A percentile compares a stretch with the other conserved stretches of the same genome.
Evolutionary conservation across 2,888 invertebrate species (phyloP).

Genomic region (Andrena fulva): DNA sequence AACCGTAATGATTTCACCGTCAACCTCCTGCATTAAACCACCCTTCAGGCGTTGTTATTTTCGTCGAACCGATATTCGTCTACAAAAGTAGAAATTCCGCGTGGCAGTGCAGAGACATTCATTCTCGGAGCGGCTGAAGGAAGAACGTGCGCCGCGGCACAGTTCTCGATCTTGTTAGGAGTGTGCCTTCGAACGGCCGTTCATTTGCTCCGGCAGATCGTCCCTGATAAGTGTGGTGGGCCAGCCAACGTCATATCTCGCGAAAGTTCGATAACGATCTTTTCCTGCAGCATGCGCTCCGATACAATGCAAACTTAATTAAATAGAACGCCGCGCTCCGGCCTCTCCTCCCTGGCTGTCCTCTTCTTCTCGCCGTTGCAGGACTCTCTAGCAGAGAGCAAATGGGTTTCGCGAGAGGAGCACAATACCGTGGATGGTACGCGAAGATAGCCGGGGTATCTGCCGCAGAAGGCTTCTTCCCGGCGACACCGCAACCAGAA

Average conservation of each 20-base stretch:
- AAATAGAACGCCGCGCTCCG: conserved; percentile 74
- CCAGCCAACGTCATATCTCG: conserved; percentile 77
- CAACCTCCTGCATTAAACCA: not conserved
- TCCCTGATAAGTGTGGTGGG: conserved; percentile 69
- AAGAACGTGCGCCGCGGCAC: conserved; percentile 21
- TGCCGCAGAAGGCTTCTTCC: conserved; percentile 37
- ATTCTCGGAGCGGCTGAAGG: conserved; percentile 30
- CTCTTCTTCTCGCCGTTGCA: conserved; percentile 29
- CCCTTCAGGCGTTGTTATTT: not conserved
- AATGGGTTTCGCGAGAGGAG: conserved; percentile 53
- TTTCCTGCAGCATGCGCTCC: conserved; percentile 65
- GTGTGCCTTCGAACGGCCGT: conserved; percentile 67
- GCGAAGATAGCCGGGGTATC: conserved; percentile 51
- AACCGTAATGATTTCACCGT: not conserved
- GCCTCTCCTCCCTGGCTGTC: conserved; percentile 10
- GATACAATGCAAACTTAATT: conserved; percentile 82
- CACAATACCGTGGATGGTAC: conserved; percentile 50
- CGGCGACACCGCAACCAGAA: conserved; percentile 13
- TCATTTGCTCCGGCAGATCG: conserved; percentile 77
- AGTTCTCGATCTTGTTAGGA: conserved; percentile 71
- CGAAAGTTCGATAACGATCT: conserved; percentile 77
- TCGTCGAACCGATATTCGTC: not conserved
- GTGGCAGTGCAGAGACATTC: conserved; percentile 5
- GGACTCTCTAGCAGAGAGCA: conserved; percentile 58
- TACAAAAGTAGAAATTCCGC: conserved; percentile 41